Percentiles rank a stretch among this genome's conserved stretches.
Evolutionary conservation across 2,113 vertebrate genomes (phyloP).

Genomic region (Cynoglossus semilaevis): DNA sequence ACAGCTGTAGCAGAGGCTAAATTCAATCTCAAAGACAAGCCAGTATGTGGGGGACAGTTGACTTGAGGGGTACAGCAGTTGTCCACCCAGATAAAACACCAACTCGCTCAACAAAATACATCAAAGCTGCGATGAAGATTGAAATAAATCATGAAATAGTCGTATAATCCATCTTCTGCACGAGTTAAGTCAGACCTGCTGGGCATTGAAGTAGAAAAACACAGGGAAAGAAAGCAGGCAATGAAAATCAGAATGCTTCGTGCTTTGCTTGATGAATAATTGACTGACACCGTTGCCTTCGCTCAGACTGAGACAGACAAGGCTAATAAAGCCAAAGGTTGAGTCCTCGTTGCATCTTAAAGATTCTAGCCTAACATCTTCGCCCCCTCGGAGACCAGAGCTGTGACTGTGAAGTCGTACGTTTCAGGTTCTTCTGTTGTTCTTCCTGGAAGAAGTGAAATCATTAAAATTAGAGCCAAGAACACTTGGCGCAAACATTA

Average conservation of each 20-base stretch:
- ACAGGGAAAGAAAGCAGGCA: constrained; percentile 28
- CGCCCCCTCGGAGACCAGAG: constrained; percentile 13
- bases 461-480: constrained; percentile 12
- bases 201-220: constrained; percentile 31
- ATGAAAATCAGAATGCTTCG: constrained; percentile 56
- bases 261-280: constrained; percentile 70
- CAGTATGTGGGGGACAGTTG: constrained; percentile 36
- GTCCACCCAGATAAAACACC: constrained; percentile 54
- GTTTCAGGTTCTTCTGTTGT: constrained; percentile 5
- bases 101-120: constrained; percentile 26
- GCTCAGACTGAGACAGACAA: constrained; percentile 48
- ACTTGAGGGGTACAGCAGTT: constrained; percentile 45
- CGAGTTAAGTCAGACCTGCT: constrained; percentile 52
- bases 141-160: constrained; percentile 40
- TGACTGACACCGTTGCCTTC: constrained; percentile 59
- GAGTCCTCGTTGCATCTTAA: constrained; percentile 35
- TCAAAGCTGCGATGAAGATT: constrained; percentile 47
- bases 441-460: constrained; percentile 8
- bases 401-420: not conserved
- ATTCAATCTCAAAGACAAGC: constrained; percentile 51
- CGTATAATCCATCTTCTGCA: constrained; percentile 12
- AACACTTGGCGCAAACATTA: constrained; percentile 14
- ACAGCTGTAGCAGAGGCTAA: constrained; percentile 46
- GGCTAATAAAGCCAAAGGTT: constrained; percentile 45
- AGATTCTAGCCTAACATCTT: constrained; percentile 7